These are phyloP conservation scores for Epizoanthus scotinus DNA, from an alignment of 92 coral and sea anemone species.

Conservation along the genomic window DNA sequence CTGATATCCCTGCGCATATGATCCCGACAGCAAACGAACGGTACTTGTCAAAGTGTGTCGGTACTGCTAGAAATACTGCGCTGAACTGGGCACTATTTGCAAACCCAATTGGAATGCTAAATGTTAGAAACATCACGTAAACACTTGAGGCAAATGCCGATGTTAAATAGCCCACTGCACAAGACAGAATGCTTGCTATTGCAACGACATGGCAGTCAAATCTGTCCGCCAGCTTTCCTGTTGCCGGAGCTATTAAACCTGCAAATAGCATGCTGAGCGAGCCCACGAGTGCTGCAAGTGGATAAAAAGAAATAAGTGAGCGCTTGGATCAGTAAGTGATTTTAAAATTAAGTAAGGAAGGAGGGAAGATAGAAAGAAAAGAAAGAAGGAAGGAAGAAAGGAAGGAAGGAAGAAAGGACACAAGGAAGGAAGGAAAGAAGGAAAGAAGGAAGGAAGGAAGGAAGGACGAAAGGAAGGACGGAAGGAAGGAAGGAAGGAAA, in stretches of 20 bases:
- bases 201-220: background rate
- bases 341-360: too few relatives aligned
- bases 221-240: background rate
- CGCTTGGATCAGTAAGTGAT: too few relatives aligned
- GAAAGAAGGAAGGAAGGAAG: too few relatives aligned
- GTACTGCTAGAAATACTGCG: background rate
- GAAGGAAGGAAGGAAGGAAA: too few relatives aligned
- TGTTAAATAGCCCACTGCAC: background rate
- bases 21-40: background rate
- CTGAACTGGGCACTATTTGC: background rate
- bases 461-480: too few relatives aligned
- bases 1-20: background rate
- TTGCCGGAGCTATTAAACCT: background rate
- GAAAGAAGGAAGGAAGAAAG: too few relatives aligned
- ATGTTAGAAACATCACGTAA: background rate
- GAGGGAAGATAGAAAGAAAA: too few relatives aligned
- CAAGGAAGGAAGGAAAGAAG: too few relatives aligned
- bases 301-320: background rate
- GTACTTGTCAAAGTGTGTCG: conserved; percentile 6
- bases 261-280: background rate
- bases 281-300: conserved; percentile 1
- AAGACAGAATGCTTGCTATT: background rate
- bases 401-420: too few relatives aligned
- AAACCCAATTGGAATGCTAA: background rate
- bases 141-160: conserved; percentile 3